Percentiles rank a stretch among this genome's conserved stretches.
Evolutionary conservation across 2,888 invertebrate species (phyloP).

Genomic region (Sepioteuthis lessoniana): DNA sequence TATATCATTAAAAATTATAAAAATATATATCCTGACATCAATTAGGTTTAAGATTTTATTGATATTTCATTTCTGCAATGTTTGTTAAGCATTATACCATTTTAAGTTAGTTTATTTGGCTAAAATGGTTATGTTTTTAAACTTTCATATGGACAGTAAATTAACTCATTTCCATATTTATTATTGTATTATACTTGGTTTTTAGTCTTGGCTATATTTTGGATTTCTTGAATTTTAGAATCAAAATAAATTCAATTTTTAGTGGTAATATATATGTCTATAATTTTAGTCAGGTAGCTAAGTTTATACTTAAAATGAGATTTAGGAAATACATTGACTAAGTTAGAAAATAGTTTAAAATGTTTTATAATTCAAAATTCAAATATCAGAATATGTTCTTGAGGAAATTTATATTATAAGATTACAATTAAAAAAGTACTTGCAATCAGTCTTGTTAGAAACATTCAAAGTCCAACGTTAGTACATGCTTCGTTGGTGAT

Average conservation of each 20-base stretch:
- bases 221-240: background rate
- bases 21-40: background rate
- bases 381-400: background rate
- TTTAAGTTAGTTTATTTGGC: background rate
- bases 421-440: background rate
- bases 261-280: background rate
- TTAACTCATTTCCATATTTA: background rate
- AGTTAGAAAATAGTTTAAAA: background rate
- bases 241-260: background rate
- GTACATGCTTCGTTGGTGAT: too few species aligned
- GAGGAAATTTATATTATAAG: background rate
- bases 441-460: background rate
- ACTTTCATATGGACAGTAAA: background rate
- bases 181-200: background rate
- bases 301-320: background rate
- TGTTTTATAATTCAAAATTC: background rate
- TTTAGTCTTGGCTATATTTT: background rate
- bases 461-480: too few species aligned
- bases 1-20: background rate
- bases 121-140: background rate
- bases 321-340: background rate
- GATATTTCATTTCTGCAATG: background rate
- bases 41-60: background rate
- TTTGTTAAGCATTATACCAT: background rate
- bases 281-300: background rate